Conservation (phyloP, 2,888 invertebrate species). For the Nemotelus pantherinus region DNA sequence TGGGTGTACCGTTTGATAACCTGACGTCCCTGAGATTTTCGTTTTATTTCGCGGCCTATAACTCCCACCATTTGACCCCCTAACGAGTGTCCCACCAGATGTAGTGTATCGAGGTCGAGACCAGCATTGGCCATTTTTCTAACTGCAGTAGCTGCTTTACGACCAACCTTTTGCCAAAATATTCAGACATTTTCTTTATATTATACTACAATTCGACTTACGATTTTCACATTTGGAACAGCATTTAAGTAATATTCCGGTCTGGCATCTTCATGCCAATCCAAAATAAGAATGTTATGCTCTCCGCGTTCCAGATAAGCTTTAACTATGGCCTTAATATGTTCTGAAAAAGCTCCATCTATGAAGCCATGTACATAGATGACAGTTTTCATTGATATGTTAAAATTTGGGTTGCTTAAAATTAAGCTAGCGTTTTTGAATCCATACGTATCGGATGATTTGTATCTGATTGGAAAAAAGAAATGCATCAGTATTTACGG, state of each 20-base stretch:
- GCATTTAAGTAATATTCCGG: constrained; percentile 49
- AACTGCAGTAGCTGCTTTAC: background rate
- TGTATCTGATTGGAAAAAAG: constrained; percentile 25
- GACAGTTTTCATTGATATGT: constrained; percentile 59
- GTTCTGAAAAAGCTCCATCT: constrained; percentile 66
- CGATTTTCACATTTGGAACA: constrained; percentile 47
- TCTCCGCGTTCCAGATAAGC: constrained; percentile 50
- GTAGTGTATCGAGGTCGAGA: constrained; percentile 11
- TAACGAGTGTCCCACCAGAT: constrained; percentile 46
- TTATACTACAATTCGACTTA: background rate
- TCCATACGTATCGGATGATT: constrained; percentile 54
- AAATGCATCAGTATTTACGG: no score
- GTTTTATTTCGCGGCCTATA: constrained; percentile 40
- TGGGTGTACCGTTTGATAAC: constrained; percentile 17
- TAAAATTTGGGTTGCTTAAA: constrained; percentile 57
- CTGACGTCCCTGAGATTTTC: background rate
- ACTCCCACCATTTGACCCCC: constrained; percentile 46
- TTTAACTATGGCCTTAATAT: constrained; percentile 60
- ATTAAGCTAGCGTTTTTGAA: constrained; percentile 57
- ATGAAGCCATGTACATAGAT: constrained; percentile 68
- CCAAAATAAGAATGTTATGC: constrained; percentile 51
- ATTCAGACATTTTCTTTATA: background rate
- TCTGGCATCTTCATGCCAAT: constrained; percentile 50
- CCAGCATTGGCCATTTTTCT: constrained; percentile 18
- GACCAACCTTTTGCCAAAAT: constrained; percentile 13